Percentiles rank a stretch among this genome's conserved stretches.
Conservation (phyloP, 1,140 invertebrate genomes). For the Chelonus insularis region DNA sequence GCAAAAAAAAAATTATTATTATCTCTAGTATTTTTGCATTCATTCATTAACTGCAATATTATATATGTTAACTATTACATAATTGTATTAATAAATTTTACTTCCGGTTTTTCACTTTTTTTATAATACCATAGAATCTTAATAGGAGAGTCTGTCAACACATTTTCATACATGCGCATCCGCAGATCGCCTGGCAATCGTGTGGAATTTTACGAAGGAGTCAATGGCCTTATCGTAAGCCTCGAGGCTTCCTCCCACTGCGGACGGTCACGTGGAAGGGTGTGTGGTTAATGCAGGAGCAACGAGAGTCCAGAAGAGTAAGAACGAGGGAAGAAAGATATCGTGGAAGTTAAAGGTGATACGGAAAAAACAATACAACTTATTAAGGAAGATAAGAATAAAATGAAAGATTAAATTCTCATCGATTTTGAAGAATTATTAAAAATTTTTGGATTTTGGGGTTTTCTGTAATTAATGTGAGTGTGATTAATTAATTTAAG, state of each 20-base stretch:
- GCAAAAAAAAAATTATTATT: too few relatives aligned
- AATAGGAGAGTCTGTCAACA: slow-evolving; percentile 9
- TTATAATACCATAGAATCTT: too few relatives aligned
- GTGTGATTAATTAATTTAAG: background rate
- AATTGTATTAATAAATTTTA: too few relatives aligned
- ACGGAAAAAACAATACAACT: too few relatives aligned
- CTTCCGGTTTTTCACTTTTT: too few relatives aligned
- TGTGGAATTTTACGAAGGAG: slow-evolving; percentile 44
- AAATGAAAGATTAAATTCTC: too few relatives aligned
- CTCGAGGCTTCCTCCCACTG: slow-evolving; percentile 29
- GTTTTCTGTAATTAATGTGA: background rate
- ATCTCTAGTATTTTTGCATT: too few relatives aligned
- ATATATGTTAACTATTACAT: too few relatives aligned
- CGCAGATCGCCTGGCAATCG: slow-evolving; percentile 13
- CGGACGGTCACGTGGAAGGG: slow-evolving; percentile 28
- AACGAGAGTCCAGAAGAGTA: slow-evolving; percentile 12
- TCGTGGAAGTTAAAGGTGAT: background rate
- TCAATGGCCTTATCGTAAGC: slow-evolving; percentile 48
- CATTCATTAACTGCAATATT: too few relatives aligned
- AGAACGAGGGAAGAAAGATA: slow-evolving; percentile 14
- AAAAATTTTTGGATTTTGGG: too few relatives aligned
- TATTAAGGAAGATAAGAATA: too few relatives aligned
- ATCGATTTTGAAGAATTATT: too few relatives aligned
- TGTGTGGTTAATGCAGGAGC: slow-evolving; percentile 21
- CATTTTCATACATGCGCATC: background rate